Percentiles rank a stretch among this genome's conserved stretches.
These are phyloP conservation scores for Lithodes maja DNA, from an alignment of 2,888 invertebrate species.

Conservation along the genomic window DNA sequence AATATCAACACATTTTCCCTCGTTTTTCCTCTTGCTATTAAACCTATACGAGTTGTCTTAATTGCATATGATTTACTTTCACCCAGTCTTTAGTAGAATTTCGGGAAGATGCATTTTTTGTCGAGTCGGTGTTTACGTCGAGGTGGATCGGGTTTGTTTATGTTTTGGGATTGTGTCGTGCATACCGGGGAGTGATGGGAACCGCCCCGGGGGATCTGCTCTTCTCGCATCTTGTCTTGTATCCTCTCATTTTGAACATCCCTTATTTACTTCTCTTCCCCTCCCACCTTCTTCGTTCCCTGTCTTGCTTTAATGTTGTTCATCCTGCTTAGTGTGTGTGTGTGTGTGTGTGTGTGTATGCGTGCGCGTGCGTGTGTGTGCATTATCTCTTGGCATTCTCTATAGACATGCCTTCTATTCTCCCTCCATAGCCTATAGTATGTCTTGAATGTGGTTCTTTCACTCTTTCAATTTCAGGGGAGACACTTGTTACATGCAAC, in stretches of 20 bases:
- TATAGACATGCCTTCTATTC: too few relatives aligned
- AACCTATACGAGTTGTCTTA: not conserved
- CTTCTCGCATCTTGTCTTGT: not conserved
- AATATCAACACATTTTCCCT: not conserved
- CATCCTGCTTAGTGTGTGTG: too few relatives aligned
- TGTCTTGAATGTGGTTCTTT: too few relatives aligned
- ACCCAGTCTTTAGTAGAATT: not conserved
- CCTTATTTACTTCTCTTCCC: not conserved
- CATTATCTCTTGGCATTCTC: too few relatives aligned
- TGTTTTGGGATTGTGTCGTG: not conserved
- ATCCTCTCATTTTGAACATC: not conserved
- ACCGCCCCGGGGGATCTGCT: not conserved
- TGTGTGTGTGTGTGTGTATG: too few relatives aligned
- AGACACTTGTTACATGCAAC: too few relatives aligned
- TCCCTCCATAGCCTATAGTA: too few relatives aligned
- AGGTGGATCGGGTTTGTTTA: not conserved
- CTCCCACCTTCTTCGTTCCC: not conserved
- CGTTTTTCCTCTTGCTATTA: not conserved
- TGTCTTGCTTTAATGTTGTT: too few relatives aligned
- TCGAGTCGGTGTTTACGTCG: not conserved
- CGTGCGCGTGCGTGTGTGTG: too few relatives aligned
- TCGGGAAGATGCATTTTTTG: not conserved
- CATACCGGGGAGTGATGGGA: not conserved
- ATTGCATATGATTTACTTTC: not conserved
- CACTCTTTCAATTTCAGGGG: too few relatives aligned